Percentiles rank a stretch among this genome's conserved stretches.
Evolutionary conservation across 2,113 vertebrate species (phyloP).

Genomic region (Bombycilla garrulus): DNA sequence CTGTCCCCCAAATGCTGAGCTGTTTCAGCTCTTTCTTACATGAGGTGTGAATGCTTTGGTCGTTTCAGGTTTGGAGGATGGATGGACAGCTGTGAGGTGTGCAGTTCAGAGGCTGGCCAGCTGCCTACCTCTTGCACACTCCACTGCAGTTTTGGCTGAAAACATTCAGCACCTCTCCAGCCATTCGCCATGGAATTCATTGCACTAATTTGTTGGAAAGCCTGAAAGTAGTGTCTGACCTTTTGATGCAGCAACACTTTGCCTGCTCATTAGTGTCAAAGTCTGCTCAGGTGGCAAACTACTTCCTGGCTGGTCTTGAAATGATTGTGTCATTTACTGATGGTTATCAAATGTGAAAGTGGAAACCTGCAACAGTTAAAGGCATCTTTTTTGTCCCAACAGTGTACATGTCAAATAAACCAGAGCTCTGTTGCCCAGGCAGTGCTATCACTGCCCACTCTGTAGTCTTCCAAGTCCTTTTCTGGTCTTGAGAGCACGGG

Average conservation of each 20-base stretch:
- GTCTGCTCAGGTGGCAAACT: not conserved
- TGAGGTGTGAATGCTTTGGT: not conserved
- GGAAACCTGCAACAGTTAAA: not conserved
- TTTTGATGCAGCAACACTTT: not conserved
- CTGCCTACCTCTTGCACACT: not conserved
- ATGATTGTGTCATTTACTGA: not conserved
- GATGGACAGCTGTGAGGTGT: not conserved
- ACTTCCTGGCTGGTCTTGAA: not conserved
- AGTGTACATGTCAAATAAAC: not conserved
- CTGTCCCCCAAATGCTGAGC: not conserved
- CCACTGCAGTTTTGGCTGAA: not conserved
- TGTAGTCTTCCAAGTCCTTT: not conserved
- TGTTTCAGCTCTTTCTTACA: not conserved
- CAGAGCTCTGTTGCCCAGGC: not conserved
- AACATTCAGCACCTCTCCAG: not conserved
- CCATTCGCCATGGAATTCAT: fast-evolving
- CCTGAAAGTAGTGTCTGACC: not conserved
- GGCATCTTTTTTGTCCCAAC: not conserved
- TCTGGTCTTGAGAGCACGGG: not conserved
- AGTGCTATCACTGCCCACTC: not conserved
- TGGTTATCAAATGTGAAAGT: not conserved
- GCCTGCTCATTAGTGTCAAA: not conserved
- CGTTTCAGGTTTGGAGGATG: not conserved
- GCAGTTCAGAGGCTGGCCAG: not conserved
- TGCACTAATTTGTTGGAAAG: not conserved